Base-by-base conservation (phyloP, 2,797 vertebrate species). In the Meriones psammophilus region DNA sequence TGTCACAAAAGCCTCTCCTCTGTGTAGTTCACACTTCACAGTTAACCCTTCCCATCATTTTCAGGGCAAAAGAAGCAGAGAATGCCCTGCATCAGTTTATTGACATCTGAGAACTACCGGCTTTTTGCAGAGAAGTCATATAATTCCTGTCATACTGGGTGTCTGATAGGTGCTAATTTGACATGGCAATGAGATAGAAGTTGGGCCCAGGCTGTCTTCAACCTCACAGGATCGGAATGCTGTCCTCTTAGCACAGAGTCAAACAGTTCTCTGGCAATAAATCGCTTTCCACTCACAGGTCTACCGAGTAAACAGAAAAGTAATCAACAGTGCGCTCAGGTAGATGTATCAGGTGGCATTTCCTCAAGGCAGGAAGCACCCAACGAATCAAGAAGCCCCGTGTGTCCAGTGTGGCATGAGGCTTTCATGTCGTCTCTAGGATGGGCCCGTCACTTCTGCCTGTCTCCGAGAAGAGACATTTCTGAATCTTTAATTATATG, bases 221-320 rank as follows among this genome's bases (percentile, higher is more conserved):
- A 98, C 98, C 99, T 99, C 99, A 98, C 98, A 97, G 98, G 98
- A 98, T 98, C 86, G 98, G 99, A 99, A 99, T 99, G 98, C 97
- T 96, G 96, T 98, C 98, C 98, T 96, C 98, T 99, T 98, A 99
- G 98, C 98, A 97, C 74, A 97, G 98, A 99, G 98, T 99, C 99
- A 98, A 98, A 98, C 98, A 98, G 98, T 98, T 98, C 98, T 97
- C 96, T 97, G 94, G 98, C 98, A 97, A 96, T 98, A 98, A 98
- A 98, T 98, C 98, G 98, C 98, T 98, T 98, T 98, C 98, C 98
- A 97, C 98, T 98, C 97, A 97, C 96, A 98, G 98, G 99, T 98
- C 98, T 97, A 97, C 98, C 98, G 98, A 99, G 98, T 99, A 99
- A 99, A 99, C 98, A 99, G 98, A 98, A 98, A 98, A 98, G 98